These are phyloP conservation scores for Hemicentrotus pulcherrimus DNA, from an alignment of 35 echinoderm and acorn worm species.

Conservation along the genomic window DNA sequence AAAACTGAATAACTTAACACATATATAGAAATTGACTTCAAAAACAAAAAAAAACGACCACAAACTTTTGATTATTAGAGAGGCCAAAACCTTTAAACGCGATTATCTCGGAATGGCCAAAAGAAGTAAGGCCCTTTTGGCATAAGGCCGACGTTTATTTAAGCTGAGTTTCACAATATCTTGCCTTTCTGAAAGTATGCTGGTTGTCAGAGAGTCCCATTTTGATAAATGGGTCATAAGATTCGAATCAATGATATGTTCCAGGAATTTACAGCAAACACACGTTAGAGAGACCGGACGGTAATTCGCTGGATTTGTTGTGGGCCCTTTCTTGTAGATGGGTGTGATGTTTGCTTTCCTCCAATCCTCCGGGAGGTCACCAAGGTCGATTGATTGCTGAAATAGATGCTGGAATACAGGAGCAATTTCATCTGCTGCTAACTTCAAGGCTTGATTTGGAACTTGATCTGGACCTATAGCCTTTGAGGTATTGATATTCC, in stretches of 20 bases:
- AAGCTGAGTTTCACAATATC: slow-evolving; percentile 56
- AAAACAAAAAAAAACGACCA: no score
- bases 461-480: slow-evolving; percentile 6
- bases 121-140: no score
- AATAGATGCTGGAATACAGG: no score
- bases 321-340: slow-evolving; percentile 62
- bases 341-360: slow-evolving; percentile 57
- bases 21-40: no score
- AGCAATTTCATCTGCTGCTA: no score
- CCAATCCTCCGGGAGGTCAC: slow-evolving; percentile 57
- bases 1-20: no score
- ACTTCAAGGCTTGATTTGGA: neutral
- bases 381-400: slow-evolving; percentile 42
- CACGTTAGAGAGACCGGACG: slow-evolving; percentile 47
- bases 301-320: slow-evolving; percentile 57
- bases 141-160: no score
- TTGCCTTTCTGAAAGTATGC: no score
- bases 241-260: slow-evolving; percentile 54
- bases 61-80: no score
- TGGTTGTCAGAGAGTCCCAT: slow-evolving; percentile 9
- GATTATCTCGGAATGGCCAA: no score
- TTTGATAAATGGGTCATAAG: slow-evolving; percentile 31
- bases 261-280: slow-evolving; percentile 51
- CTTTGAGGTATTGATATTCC: neutral
- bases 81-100: no score